A percentile compares a stretch with the other conserved stretches of the same genome.
Evolutionary conservation across 2,797 vertebrate species (phyloP).

Genomic region (Lagorchestes hirsutus): DNA sequence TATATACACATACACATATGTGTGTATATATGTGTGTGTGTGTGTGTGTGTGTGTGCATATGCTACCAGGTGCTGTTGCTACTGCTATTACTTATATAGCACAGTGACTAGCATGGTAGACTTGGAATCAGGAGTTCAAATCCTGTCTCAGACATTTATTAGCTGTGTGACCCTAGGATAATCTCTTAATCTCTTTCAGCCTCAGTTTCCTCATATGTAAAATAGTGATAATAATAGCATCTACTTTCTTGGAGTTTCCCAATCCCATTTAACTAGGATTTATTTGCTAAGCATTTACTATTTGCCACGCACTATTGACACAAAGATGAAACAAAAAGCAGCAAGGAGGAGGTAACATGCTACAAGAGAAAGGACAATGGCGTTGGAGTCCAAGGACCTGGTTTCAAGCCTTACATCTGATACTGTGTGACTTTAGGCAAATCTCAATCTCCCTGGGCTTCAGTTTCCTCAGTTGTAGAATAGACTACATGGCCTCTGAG

Average conservation of each 20-base stretch:
- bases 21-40: too few species aligned
- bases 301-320: not conserved
- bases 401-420: not conserved
- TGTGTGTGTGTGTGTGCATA: too few species aligned
- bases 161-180: too few species aligned
- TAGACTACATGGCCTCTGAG: not conserved
- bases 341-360: too few species aligned
- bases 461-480: not conserved
- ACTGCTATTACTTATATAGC: too few species aligned
- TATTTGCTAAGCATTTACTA: constrained; percentile 15
- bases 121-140: too few species aligned
- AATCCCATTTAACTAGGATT: not conserved
- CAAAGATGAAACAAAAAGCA: not conserved
- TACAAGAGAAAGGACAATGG: not conserved
- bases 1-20: too few species aligned
- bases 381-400: not conserved
- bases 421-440: not conserved
- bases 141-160: too few species aligned
- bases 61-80: not conserved
- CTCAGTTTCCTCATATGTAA: too few species aligned
- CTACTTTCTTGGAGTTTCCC: not conserved
- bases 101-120: too few species aligned
- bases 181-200: too few species aligned
- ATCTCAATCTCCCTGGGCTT: not conserved
- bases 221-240: too few species aligned